Evolutionary conservation across 2,797 vertebrate species (phyloP), one percentile per base, ranked within the genome.

Genomic region (Alca torda): DNA sequence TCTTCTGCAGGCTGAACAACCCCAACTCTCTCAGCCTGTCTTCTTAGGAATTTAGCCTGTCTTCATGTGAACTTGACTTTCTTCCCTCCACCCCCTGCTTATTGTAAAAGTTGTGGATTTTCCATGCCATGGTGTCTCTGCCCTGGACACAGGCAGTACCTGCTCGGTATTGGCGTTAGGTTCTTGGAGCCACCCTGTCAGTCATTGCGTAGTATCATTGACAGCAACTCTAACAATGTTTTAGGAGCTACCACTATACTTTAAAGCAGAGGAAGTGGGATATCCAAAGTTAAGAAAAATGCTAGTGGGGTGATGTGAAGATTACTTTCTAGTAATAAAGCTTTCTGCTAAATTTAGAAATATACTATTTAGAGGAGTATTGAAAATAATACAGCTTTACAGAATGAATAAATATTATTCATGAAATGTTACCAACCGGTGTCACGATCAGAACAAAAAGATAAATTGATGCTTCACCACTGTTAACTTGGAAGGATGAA

Each of bases 401-500:
- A 57, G 60, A 90, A 82, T 84, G 30, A 95, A 95, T 96, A 96
- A 95, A 87, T 96, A 77, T 56, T 93, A 79, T 78, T 96, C 79
- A 70, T 93, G 80, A 73, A 87, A 70, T 88, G 82, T 95, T 94
- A 85, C 64, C 84, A 87, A 53, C 33, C 4, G 14, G 39, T 95
- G 74, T 78, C 43, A 6, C 48, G 63, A 84, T 92, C 39, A 91
- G 90, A 95, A 79, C n/a, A 96, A 90, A 96, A 95, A 81, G 90
- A 92, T 82, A 86, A 95, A 91, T 97, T 63, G 96, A 92, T 94
- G 33, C 87, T 91, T 89, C 67, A 54, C 61, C 41, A 24, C 57
- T 90, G 61, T 79, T 96, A 94, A 94, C 60, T 59, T 95, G 74
- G 48, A 97, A 97, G 77, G 80, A 74, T 93, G 92, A 96, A 97